Base-by-base conservation (phyloP, 2,888 invertebrate species). In the Harpagoxenus sublaevis region DNA sequence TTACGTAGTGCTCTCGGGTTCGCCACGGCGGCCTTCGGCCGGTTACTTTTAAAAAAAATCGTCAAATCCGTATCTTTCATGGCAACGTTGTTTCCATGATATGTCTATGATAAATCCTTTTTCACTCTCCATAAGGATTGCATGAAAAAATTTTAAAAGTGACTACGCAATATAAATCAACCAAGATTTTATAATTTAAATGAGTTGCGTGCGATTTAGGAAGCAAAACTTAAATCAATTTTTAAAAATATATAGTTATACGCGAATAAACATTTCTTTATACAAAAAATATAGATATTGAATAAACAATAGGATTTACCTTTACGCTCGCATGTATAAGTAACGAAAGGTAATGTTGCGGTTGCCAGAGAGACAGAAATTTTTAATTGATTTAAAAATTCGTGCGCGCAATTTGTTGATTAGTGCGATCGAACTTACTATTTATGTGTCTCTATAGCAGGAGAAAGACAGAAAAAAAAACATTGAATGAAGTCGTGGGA, bases 41-140 rank as follows among this genome's bases (percentile, higher is more conserved):
- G 28, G 71, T 48, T 48, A 81, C 75, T 81, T 70, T 60, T 48
- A 74, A 57, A 31, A 60, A 75, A 48, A 74, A 74, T 60, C 48
- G 28, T 18, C 28, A 12, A 48, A 39, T 15, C 18, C 35, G 39
- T 28, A 39, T 77, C 42, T 45, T 10, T 55, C 18, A 10, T 31
- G 53, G 15, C 31, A 55, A 15, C 45, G 73, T 79, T 74, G 48
- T 79, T 39, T 48, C n/a, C 48, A 28, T 31, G 35, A 45, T 60
- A 48, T 8, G 79, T 18, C 35, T 6, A 6, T 35, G 35, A 35
- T 60, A 39, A 60, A 60, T 74, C 18, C 35, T 28, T 70, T 31
- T 23, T 35, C 42, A 23, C 39, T 73, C 35, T 23, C 23, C 35
- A 4, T 18, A 18, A 73, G 31, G 2, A 42, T 60, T 23, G 23